Evolutionary conservation across 2,888 invertebrate species (phyloP).

Genomic region (Gortyna flavago): DNA sequence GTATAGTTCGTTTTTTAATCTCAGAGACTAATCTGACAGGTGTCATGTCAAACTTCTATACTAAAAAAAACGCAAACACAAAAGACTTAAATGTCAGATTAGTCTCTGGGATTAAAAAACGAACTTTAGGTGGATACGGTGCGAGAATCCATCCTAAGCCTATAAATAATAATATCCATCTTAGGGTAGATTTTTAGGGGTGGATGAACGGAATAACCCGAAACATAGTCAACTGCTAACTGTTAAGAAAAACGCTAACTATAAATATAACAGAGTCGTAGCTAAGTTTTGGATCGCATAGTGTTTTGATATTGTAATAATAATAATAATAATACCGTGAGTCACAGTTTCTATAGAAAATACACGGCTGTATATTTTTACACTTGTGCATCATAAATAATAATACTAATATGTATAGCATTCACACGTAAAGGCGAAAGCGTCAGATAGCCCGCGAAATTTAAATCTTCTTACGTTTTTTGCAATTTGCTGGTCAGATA

Average conservation of each 20-base stretch:
- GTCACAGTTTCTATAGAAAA: conserved; percentile 55
- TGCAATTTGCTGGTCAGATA: background rate
- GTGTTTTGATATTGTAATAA: conserved; percentile 65
- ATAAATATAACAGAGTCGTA: conserved; percentile 56
- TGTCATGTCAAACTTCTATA: no score
- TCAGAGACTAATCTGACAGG: no score
- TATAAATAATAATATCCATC: background rate
- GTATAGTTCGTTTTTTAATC: no score
- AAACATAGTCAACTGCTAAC: conserved; percentile 21
- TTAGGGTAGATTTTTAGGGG: background rate
- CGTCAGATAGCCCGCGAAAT: background rate
- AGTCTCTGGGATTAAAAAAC: no score
- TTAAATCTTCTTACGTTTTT: background rate
- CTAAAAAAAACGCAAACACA: no score
- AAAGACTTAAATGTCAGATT: no score
- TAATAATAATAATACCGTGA: conserved; percentile 53
- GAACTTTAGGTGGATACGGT: background rate
- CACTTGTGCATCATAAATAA: conserved; percentile 59
- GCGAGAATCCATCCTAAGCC: background rate
- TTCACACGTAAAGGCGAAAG: conserved; percentile 18
- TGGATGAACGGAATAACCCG: background rate
- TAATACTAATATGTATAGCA: conserved; percentile 45
- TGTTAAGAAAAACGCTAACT: conserved; percentile 24
- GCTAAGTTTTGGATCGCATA: conserved; percentile 66
- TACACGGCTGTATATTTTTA: conserved; percentile 67